These are phyloP conservation scores for Lindbergichthys nudifrons DNA, from an alignment of 2,797 vertebrate species.

Conservation along the genomic window DNA sequence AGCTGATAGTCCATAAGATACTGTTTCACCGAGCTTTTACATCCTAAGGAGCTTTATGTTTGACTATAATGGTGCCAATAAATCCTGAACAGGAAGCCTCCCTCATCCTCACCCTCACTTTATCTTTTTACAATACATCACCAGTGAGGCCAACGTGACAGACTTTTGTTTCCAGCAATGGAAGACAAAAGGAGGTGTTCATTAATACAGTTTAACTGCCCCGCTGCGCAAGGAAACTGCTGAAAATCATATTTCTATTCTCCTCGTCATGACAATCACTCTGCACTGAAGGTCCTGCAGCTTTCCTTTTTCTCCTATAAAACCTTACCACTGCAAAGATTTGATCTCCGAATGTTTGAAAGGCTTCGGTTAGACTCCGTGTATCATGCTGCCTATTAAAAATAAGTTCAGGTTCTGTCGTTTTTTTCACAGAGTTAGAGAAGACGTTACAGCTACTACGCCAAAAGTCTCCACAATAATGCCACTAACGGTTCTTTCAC, in stretches of 20 bases:
- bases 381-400: constrained; percentile 10
- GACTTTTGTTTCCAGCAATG: constrained; percentile 67
- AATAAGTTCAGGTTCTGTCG: not conserved
- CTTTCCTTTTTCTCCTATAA: constrained; percentile 18
- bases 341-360: constrained; percentile 15
- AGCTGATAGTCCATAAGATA: constrained; percentile 43
- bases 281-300: constrained; percentile 22
- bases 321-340: constrained; percentile 17
- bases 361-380: constrained; percentile 15
- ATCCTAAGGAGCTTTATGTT: constrained; percentile 72
- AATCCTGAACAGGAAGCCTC: constrained; percentile 63
- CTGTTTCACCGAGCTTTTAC: constrained; percentile 63
- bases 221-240: constrained; percentile 45
- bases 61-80: constrained; percentile 69
- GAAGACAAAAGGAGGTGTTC: constrained; percentile 64
- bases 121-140: constrained; percentile 64
- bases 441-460: constrained; percentile 33
- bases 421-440: constrained; percentile 16
- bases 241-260: constrained; percentile 56
- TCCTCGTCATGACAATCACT: constrained; percentile 42
- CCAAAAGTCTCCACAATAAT: constrained; percentile 35
- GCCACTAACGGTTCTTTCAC: constrained; percentile 48
- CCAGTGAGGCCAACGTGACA: constrained; percentile 42
- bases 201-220: constrained; percentile 70
- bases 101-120: constrained; percentile 51